Conservation (phyloP, 2,797 vertebrate species). For the Onychomys arenicola region DNA sequence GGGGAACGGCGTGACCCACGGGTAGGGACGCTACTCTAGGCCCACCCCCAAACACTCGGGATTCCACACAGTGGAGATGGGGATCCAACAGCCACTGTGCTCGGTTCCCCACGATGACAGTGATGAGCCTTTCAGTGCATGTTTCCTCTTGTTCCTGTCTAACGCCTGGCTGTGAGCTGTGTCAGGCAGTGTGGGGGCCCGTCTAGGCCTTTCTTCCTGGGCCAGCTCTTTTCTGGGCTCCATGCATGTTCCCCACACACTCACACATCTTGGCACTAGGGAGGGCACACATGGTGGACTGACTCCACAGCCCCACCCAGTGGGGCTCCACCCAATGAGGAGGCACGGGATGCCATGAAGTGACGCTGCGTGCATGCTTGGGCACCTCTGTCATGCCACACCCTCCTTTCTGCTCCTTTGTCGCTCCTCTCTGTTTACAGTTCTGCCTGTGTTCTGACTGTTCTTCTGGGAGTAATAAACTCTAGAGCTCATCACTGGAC, state of each 20-base stretch:
- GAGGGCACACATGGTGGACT: background rate
- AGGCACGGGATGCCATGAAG: background rate
- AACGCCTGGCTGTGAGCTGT: background rate
- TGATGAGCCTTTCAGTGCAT: background rate
- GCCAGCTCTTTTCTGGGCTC: slow-evolving; percentile 65
- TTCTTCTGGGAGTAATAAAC: slow-evolving; percentile 89
- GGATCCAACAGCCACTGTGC: slow-evolving; percentile 44
- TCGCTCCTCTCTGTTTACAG: slow-evolving; percentile 82
- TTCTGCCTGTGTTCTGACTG: slow-evolving; percentile 85
- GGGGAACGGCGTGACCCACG: background rate
- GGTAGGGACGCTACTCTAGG: background rate
- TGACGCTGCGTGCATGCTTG: slow-evolving; percentile 1
- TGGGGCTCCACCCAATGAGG: background rate
- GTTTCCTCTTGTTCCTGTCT: background rate
- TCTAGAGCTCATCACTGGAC: slow-evolving; percentile 82
- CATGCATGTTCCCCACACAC: slow-evolving; percentile 68
- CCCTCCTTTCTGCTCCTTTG: slow-evolving; percentile 77
- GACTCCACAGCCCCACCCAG: background rate
- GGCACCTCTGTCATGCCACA: slow-evolving; percentile 66
- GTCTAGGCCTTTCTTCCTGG: background rate
- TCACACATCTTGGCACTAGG: slow-evolving; percentile 74
- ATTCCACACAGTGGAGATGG: background rate
- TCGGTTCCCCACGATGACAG: slow-evolving; percentile 28
- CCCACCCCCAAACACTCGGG: slow-evolving; percentile 34
- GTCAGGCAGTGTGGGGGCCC: background rate